Evolutionary conservation across 30 jellyfish, hydroid and myxozoan genomes (phyloP).

Genomic region (Clytia hemisphaerica): DNA sequence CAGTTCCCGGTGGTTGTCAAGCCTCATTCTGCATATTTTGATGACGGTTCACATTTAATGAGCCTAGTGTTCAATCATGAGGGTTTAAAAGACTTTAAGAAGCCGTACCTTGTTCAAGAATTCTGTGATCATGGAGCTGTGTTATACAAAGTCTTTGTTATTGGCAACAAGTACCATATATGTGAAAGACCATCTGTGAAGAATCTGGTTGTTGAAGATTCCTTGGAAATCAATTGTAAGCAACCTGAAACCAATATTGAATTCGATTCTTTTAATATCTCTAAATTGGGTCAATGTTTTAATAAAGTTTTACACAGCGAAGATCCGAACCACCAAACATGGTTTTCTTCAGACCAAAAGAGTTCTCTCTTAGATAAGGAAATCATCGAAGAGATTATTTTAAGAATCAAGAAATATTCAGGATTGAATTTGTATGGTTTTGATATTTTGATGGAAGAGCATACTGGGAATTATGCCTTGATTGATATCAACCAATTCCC

Average conservation of each 20-base stretch:
- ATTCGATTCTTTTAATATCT: constrained; percentile 55
- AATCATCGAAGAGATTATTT: constrained; percentile 38
- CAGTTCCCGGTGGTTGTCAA: constrained; percentile 65
- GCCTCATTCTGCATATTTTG: constrained; percentile 66
- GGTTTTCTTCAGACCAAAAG: constrained; percentile 46
- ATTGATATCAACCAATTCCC: constrained; percentile 91
- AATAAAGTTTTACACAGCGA: constrained; percentile 43
- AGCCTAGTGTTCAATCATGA: constrained; percentile 44
- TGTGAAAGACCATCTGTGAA: constrained; percentile 88
- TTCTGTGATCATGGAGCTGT: constrained; percentile 76
- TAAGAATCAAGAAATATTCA: constrained; percentile 18
- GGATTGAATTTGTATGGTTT: constrained; percentile 60
- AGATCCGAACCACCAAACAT: constrained; percentile 17
- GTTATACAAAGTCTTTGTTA: constrained; percentile 57
- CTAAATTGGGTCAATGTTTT: constrained; percentile 53
- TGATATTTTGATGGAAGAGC: constrained; percentile 61
- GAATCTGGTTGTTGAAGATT: too few species aligned
- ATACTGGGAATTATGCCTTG: constrained; percentile 65
- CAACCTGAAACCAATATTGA: constrained; percentile 19
- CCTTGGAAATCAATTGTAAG: too few species aligned
- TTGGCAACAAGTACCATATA: constrained; percentile 50
- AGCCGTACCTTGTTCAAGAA: constrained; percentile 85
- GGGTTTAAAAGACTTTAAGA: constrained; percentile 26
- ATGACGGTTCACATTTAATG: constrained; percentile 75
- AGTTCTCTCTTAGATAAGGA: constrained; percentile 46